These are phyloP conservation scores for Bombus confusus DNA, from an alignment of 1,140 invertebrate genomes.

Conservation along the genomic window DNA sequence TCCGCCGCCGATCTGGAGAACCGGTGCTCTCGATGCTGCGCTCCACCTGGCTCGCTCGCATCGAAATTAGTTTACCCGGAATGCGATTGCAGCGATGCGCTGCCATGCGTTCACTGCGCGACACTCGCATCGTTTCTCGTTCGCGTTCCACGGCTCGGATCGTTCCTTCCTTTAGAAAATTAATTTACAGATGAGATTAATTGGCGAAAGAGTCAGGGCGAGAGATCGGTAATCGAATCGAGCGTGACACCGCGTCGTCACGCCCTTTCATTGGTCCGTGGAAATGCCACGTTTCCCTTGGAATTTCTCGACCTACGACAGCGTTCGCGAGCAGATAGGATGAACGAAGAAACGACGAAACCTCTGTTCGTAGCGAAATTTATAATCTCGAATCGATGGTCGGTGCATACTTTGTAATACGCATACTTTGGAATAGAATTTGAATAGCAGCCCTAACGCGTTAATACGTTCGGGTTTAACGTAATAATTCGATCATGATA, in stretches of 20 bases:
- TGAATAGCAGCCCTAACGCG: background rate
- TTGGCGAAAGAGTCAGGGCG: background rate
- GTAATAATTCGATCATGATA: constrained; percentile 43
- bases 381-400: background rate
- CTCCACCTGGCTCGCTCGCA: constrained; percentile 31
- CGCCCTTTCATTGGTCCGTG: background rate
- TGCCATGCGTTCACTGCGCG: background rate
- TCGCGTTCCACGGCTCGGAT: too few species aligned
- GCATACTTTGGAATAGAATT: background rate
- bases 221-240: background rate
- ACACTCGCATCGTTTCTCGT: background rate
- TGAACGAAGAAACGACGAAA: background rate
- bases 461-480: constrained; percentile 28
- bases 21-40: constrained; percentile 46
- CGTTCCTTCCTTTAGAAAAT: background rate
- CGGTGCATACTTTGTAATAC: background rate
- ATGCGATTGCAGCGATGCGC: constrained; percentile 39
- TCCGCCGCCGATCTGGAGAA: constrained; percentile 55
- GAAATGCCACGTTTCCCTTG: background rate
- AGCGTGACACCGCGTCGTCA: background rate
- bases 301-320: background rate
- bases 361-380: background rate
- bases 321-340: background rate
- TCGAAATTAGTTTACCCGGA: constrained; percentile 50
- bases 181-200: constrained; percentile 8